These are phyloP conservation scores for Alcedo atthis DNA, from an alignment of 2,797 vertebrate genomes.

Conservation along the genomic window DNA sequence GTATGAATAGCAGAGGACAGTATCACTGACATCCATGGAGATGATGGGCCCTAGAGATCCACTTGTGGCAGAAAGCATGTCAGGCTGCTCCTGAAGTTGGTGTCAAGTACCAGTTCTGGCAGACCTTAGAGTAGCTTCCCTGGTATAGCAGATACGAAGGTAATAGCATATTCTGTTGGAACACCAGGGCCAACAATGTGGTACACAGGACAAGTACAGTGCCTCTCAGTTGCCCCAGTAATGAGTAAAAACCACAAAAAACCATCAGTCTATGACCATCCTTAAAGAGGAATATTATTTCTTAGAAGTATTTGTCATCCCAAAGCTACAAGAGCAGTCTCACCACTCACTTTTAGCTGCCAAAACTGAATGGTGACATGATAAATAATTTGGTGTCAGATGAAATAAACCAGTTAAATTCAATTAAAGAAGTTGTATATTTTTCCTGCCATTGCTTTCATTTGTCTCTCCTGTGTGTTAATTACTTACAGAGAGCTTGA, in stretches of 20 bases:
- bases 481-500: constrained; percentile 54
- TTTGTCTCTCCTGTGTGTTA: constrained; percentile 63
- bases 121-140: background rate
- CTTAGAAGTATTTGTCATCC: background rate
- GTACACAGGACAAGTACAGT: fast-evolving
- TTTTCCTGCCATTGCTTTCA: constrained; percentile 2
- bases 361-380: background rate
- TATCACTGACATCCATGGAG: fast-evolving
- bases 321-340: background rate
- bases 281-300: background rate
- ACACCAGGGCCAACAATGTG: fast-evolving
- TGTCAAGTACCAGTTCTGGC: background rate
- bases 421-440: background rate
- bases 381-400: background rate
- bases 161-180: background rate
- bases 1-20: background rate
- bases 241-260: background rate
- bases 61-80: background rate
- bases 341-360: background rate
- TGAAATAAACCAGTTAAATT: background rate
- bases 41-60: background rate
- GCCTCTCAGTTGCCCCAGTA: background rate
- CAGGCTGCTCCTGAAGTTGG: background rate
- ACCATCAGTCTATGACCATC: fast-evolving
- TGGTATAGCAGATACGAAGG: background rate